These are phyloP conservation scores for Dreissena rostriformis DNA, from an alignment of 1,140 invertebrate genomes.

Conservation along the genomic window DNA sequence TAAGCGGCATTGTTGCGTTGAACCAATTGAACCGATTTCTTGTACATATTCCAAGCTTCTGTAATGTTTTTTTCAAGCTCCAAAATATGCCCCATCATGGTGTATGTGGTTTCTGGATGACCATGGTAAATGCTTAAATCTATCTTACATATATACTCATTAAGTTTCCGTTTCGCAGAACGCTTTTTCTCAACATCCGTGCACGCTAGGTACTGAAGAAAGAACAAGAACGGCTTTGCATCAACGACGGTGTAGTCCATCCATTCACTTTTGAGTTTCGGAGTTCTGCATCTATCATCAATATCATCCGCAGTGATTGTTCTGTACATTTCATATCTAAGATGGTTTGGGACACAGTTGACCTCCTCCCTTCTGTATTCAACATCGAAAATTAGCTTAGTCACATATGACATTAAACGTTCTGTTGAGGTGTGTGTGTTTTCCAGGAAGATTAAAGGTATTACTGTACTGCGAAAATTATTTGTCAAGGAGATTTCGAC, in stretches of 20 bases:
- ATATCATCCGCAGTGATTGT: neutral
- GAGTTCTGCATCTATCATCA: too few species aligned
- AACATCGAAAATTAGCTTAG: neutral
- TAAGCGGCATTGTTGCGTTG: too few species aligned
- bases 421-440: neutral
- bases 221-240: neutral
- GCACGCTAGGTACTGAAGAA: neutral
- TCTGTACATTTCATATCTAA: neutral
- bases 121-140: too few species aligned
- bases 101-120: too few species aligned
- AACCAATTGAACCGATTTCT: too few species aligned
- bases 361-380: neutral
- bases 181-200: neutral
- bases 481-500: neutral
- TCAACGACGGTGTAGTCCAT: neutral
- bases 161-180: neutral
- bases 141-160: too few species aligned
- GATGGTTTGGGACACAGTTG: neutral
- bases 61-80: too few species aligned
- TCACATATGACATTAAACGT: neutral
- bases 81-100: too few species aligned
- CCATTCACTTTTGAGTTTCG: neutral
- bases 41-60: too few species aligned
- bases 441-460: too few species aligned
- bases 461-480: neutral